phyloP scores from a whole-genome alignment of 1,140 invertebrate genomes.

The Heterodera schachtii region DNA sequence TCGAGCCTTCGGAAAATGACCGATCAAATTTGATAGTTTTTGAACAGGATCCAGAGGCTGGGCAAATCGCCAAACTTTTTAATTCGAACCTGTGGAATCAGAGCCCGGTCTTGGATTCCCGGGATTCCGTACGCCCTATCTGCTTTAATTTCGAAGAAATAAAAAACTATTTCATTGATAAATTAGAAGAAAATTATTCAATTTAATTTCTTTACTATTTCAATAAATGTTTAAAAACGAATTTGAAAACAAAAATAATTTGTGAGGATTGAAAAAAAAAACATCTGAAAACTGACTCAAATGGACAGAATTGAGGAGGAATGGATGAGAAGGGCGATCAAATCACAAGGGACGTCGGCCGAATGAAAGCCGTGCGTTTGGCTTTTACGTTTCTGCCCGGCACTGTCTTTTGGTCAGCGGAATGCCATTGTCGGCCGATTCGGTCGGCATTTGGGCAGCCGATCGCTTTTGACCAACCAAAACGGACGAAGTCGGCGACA shows the following conservation, averaged over 20 bases:
- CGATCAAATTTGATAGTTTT: too few relatives aligned
- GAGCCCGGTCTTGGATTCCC: too few relatives aligned
- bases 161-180: too few relatives aligned
- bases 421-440: not conserved
- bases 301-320: not conserved
- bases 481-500: not conserved
- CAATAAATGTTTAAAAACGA: too few relatives aligned
- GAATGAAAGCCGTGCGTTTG: not conserved
- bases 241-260: not conserved
- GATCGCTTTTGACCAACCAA: not conserved
- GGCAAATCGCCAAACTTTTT: too few relatives aligned
- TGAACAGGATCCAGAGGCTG: too few relatives aligned
- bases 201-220: too few relatives aligned
- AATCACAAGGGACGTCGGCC: not conserved
- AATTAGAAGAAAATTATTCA: too few relatives aligned
- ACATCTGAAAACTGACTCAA: not conserved
- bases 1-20: too few relatives aligned
- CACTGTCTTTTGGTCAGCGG: conserved; percentile 1
- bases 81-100: too few relatives aligned
- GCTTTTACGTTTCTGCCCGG: not conserved
- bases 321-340: not conserved
- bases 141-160: too few relatives aligned
- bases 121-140: too few relatives aligned
- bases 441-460: not conserved
- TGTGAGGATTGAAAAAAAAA: not conserved